Conservation (phyloP, 64 coral and sea anemone genomes). For the Pachyseris speciosa region DNA sequence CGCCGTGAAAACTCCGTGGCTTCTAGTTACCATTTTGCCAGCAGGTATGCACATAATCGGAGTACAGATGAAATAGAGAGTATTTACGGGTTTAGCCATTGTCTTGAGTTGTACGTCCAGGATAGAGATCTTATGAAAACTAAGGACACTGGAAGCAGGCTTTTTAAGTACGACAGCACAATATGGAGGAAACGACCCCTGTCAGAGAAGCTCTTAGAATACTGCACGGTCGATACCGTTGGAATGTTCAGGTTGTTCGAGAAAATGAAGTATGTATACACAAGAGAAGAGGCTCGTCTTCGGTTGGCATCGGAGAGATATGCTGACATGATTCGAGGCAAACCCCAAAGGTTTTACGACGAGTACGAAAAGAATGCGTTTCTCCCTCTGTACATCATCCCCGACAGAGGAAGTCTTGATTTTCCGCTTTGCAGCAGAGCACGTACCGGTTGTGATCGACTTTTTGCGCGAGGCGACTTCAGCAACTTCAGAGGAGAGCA, state of each 20-base stretch:
- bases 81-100: conserved; percentile 49
- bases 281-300: conserved; percentile 14
- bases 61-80: conserved; percentile 38
- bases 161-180: not conserved
- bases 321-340: conserved; percentile 55
- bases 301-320: conserved; percentile 72
- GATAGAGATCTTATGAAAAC: conserved; percentile 11
- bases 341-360: conserved; percentile 54
- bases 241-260: conserved; percentile 63
- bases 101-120: conserved; percentile 47
- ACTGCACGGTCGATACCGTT: conserved; percentile 56
- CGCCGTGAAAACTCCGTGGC: not conserved
- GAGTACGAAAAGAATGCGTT: conserved; percentile 58
- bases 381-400: conserved; percentile 27
- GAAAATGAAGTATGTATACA: conserved; percentile 36
- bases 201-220: conserved; percentile 2
- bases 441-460: not conserved
- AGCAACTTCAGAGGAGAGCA: conserved; percentile 2
- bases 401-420: conserved; percentile 5
- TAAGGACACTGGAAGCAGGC: conserved; percentile 17
- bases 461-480: conserved; percentile 18
- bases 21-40: no score
- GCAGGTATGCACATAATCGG: not conserved
- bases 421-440: not conserved
- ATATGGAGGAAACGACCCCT: conserved; percentile 58